Evolutionary conservation across 2,113 vertebrate species (phyloP).

Genomic region (Tupaia chinensis): DNA sequence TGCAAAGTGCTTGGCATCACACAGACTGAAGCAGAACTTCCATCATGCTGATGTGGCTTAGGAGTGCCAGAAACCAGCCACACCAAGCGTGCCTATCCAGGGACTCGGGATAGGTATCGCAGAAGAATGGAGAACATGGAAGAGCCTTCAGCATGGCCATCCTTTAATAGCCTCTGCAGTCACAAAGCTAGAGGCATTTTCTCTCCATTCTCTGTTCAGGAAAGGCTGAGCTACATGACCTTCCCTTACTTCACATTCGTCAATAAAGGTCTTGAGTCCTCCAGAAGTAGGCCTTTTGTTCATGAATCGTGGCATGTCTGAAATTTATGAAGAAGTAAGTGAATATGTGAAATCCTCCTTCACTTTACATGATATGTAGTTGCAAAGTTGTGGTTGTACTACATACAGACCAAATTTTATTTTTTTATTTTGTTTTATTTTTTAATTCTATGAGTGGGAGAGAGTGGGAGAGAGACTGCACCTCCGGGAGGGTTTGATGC

Average conservation of each 20-base stretch:
- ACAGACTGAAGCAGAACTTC: not conserved
- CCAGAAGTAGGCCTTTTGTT: not conserved
- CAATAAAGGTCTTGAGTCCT: not conserved
- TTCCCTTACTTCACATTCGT: not conserved
- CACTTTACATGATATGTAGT: not conserved
- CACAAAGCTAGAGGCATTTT: not conserved
- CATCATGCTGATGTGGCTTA: accelerated
- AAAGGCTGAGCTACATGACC: not conserved
- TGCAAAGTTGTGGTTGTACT: not conserved
- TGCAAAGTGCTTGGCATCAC: not conserved
- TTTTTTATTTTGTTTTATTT: no score
- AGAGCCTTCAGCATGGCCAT: not conserved
- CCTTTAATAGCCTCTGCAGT: not conserved
- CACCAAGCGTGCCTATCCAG: no score
- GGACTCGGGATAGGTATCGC: not conserved
- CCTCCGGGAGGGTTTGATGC: no score
- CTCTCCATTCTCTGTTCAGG: not conserved
- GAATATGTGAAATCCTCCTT: not conserved
- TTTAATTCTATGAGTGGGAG: no score
- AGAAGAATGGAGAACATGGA: not conserved
- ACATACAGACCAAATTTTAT: not conserved
- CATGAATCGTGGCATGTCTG: not conserved
- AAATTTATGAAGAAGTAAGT: not conserved
- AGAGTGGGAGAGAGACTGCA: no score
- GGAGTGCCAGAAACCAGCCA: not conserved